Conservation (phyloP, 2,888 invertebrate genomes). For the Cataglyphis cursor region DNA sequence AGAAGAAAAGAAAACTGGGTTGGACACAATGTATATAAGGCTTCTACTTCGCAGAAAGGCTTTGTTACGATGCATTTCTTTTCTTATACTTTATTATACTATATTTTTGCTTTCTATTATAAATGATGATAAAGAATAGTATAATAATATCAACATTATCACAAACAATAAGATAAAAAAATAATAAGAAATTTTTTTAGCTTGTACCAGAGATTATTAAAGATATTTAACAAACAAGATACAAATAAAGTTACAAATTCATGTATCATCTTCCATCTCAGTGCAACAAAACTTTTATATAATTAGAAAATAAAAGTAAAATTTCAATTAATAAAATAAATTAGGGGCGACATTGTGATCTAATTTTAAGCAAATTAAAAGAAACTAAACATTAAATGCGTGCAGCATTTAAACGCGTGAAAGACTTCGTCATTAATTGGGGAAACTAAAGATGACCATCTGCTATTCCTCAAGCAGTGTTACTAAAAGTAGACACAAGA, state of each 20-base stretch:
- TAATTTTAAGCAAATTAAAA: slow-evolving; percentile 8
- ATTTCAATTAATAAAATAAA: background rate
- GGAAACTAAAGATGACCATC: slow-evolving; percentile 53
- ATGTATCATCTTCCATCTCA: background rate
- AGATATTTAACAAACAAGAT: background rate
- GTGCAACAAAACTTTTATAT: background rate
- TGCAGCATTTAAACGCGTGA: slow-evolving; percentile 29
- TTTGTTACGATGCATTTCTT: background rate
- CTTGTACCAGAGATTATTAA: background rate
- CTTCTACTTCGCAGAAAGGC: background rate
- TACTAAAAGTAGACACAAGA: slow-evolving; percentile 41
- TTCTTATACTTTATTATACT: background rate
- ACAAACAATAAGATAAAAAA: background rate
- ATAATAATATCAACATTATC: background rate
- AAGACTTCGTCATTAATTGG: slow-evolving; percentile 40
- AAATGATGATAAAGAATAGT: slow-evolving; percentile 6
- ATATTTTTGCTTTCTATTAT: background rate
- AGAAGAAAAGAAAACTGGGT: background rate
- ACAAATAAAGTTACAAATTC: slow-evolving; percentile 3
- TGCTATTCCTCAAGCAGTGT: slow-evolving; percentile 43
- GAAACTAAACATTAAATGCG: background rate
- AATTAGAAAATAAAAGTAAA: slow-evolving; percentile 1
- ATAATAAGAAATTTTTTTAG: background rate
- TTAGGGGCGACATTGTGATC: background rate
- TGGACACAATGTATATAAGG: background rate